These are phyloP conservation scores for Delphinapterus leucas DNA, from an alignment of 2,113 vertebrate species.

Conservation along the genomic window DNA sequence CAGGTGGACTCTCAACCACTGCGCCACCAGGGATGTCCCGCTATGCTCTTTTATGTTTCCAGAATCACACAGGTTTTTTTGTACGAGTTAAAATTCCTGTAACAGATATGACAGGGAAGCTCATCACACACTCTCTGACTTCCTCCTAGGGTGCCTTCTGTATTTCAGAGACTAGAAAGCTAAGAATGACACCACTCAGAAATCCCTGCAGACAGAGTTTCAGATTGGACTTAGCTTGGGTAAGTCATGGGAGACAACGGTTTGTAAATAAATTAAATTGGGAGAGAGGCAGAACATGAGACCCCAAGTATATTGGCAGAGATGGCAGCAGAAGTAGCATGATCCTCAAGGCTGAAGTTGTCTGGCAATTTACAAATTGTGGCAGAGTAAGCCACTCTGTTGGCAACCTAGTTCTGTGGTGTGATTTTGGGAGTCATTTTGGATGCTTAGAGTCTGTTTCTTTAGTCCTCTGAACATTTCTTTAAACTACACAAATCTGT, in stretches of 20 bases:
- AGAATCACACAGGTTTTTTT: too few species aligned
- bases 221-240: neutral
- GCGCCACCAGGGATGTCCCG: too few species aligned
- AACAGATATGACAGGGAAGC: neutral
- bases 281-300: neutral
- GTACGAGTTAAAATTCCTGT: neutral
- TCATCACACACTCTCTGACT: neutral
- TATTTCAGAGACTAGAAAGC: neutral
- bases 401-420: neutral
- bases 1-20: too few species aligned
- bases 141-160: neutral
- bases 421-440: neutral
- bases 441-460: neutral
- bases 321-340: neutral
- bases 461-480: neutral
- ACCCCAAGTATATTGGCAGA: neutral
- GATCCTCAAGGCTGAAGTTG: neutral
- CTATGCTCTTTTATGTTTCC: neutral
- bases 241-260: neutral
- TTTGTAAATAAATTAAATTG: neutral
- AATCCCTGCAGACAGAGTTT: neutral
- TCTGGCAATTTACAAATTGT: neutral
- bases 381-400: neutral
- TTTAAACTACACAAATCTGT: neutral
- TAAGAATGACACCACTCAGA: neutral